Percentiles rank a stretch among this genome's conserved stretches.
phyloP scores from a whole-genome alignment of 92 coral and sea anemone species.

The Galaxea fascicularis region DNA sequence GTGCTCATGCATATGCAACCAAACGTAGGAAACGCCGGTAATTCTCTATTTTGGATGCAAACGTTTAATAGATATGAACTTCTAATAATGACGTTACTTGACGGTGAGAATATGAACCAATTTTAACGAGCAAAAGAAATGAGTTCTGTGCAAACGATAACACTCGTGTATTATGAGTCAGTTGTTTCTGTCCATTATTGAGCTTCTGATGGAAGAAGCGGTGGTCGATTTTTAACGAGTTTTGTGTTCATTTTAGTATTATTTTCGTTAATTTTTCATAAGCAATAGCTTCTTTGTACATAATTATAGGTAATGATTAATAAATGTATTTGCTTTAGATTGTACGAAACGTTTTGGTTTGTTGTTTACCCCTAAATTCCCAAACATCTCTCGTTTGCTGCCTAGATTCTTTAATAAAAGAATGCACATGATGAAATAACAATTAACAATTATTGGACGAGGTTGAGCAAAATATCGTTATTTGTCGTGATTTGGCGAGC shows the following conservation, averaged over 20 bases:
- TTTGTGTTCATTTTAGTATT: constrained; percentile 37
- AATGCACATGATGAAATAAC: too few relatives aligned
- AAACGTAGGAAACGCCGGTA: too few relatives aligned
- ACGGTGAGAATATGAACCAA: neutral
- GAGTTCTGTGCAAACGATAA: neutral
- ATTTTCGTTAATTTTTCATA: neutral
- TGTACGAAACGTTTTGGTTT: neutral
- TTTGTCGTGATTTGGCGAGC: too few relatives aligned
- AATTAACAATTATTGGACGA: too few relatives aligned
- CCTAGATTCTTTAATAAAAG: too few relatives aligned
- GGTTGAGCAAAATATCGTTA: too few relatives aligned
- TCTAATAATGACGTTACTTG: neutral
- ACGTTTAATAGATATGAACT: neutral
- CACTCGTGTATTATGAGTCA: neutral
- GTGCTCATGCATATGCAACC: too few relatives aligned
- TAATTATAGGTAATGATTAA: constrained; percentile 26
- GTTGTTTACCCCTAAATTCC: neutral
- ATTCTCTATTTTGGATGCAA: neutral
- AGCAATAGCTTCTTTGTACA: constrained; percentile 21
- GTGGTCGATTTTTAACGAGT: constrained; percentile 4
- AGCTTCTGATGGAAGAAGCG: neutral
- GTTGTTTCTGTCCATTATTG: neutral
- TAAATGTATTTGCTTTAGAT: constrained; percentile 17
- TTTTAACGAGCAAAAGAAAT: neutral
- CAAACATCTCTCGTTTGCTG: neutral